Conservation (phyloP, 2,113 vertebrate species). For the Protomyctophum bolini region DNA sequence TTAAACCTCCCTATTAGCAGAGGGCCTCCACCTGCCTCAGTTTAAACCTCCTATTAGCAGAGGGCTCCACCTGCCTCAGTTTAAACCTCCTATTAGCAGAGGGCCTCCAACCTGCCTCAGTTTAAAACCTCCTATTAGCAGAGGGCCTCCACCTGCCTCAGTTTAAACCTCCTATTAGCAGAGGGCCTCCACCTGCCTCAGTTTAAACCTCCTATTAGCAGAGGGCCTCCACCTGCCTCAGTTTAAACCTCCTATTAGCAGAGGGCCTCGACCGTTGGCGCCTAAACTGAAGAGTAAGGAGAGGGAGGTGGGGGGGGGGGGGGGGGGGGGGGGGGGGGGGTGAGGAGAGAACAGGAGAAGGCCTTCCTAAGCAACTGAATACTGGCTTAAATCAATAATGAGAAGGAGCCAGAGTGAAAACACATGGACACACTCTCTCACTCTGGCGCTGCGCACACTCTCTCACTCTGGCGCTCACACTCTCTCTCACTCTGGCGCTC, state of each 20-base stretch:
- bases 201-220: not conserved
- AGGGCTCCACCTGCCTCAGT: not conserved
- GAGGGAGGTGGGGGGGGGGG: not conserved
- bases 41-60: conserved; percentile 1
- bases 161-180: not conserved
- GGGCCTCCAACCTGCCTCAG: not conserved
- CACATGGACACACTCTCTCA: not conserved
- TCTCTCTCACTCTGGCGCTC: not conserved
- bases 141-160: not conserved
- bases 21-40: not conserved
- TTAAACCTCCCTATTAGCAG: too few species aligned
- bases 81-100: not conserved
- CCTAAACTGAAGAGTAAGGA: not conserved
- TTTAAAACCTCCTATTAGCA: conserved; percentile 1
- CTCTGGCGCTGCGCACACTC: not conserved
- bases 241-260: not conserved
- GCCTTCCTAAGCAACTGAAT: not conserved
- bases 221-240: not conserved
- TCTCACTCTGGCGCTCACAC: not conserved
- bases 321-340: not conserved
- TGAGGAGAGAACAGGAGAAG: not conserved
- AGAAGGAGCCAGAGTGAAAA: not conserved
- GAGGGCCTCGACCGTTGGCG: not conserved
- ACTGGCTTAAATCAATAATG: not conserved
- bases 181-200: not conserved